Evolutionary conservation across 2,113 vertebrate genomes (phyloP).

Genomic region (Mustela lutreola): DNA sequence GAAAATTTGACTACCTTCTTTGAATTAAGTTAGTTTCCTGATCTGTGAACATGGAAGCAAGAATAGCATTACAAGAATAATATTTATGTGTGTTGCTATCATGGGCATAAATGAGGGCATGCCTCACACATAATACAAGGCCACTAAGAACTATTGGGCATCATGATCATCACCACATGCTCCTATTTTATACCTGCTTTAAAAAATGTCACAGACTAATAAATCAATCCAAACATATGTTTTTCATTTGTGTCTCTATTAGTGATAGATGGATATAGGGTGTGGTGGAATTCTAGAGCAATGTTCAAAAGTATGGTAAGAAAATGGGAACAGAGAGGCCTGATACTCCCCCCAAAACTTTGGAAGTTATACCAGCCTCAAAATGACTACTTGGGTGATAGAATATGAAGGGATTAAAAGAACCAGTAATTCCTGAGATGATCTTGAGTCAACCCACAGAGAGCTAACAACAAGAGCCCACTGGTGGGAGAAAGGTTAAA

Average conservation of each 20-base stretch:
- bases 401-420: neutral
- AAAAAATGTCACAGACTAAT: neutral
- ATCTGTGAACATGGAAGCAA: neutral
- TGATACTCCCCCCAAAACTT: neutral
- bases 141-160: neutral
- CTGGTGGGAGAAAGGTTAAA: neutral
- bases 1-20: neutral
- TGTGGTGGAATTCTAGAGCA: neutral
- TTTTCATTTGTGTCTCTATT: neutral
- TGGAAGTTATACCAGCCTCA: neutral
- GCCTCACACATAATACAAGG: neutral
- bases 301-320: neutral
- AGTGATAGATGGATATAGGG: neutral
- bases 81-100: neutral
- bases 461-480: neutral
- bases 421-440: neutral
- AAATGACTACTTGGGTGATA: neutral
- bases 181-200: neutral
- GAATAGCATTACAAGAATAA: neutral
- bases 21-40: neutral
- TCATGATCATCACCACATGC: neutral
- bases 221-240: neutral
- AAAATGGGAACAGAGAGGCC: neutral
- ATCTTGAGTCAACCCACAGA: neutral
- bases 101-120: neutral